Percentiles rank a stretch among this genome's conserved stretches.
phyloP scores from a whole-genome alignment of 2,797 vertebrate species.

The Enteromius radiatus region DNA sequence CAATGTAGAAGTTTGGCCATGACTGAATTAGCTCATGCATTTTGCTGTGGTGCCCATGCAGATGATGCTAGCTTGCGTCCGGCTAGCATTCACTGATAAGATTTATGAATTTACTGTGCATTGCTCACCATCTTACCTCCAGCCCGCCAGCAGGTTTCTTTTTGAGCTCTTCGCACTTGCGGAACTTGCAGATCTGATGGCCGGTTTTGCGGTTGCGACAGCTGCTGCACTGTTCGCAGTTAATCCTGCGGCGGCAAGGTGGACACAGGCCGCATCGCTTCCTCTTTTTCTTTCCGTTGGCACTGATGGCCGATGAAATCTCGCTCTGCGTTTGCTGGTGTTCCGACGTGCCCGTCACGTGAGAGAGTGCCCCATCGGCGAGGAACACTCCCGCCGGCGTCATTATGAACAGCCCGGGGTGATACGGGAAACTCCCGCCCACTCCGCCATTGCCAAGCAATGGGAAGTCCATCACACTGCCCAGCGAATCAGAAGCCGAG shows the following conservation, averaged over 20 bases:
- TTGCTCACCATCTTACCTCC: constrained; percentile 76
- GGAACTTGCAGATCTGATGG: constrained; percentile 99
- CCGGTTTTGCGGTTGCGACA: constrained; percentile 99
- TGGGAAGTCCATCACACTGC: constrained; percentile 91
- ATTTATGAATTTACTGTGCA: neutral
- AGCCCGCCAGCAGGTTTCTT: constrained; percentile 92
- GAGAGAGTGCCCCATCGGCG: constrained; percentile 89
- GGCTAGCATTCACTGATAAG: neutral
- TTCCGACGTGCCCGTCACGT: constrained; percentile 83
- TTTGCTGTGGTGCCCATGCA: constrained; percentile 4
- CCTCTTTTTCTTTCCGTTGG: constrained; percentile 90
- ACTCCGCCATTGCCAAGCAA: constrained; percentile 84
- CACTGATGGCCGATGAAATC: constrained; percentile 89
- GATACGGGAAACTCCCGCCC: constrained; percentile 88
- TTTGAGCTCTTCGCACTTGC: constrained; percentile 99
- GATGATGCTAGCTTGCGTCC: neutral
- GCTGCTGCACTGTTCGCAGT: constrained; percentile 99
- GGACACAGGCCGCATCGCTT: constrained; percentile 98
- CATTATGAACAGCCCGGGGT: constrained; percentile 95
- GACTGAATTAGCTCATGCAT: constrained; percentile 1
- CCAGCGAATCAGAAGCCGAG: constrained; percentile 87
- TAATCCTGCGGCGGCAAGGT: constrained; percentile 94
- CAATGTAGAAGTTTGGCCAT: neutral
- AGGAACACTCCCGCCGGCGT: constrained; percentile 89
- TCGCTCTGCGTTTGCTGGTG: constrained; percentile 88